Conservation (phyloP, 2,797 vertebrate species). For the Mormyrus hasselquistii region DNA sequence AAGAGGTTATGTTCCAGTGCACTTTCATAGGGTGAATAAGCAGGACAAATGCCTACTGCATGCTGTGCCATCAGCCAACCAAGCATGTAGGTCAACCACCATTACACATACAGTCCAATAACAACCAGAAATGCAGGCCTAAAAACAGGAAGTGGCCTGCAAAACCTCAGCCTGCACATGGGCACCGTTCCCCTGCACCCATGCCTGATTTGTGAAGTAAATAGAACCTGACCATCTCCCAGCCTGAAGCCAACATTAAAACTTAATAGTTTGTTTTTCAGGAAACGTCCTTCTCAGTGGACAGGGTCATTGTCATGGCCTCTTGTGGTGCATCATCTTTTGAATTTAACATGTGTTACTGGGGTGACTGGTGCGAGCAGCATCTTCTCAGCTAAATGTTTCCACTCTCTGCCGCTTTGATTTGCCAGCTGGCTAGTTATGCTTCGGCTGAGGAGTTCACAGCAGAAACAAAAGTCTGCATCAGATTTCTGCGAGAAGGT, state of each 20-base stretch:
- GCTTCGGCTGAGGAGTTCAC: background rate
- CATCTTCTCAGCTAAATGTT: background rate
- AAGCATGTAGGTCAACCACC: background rate
- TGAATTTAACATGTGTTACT: background rate
- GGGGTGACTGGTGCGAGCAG: background rate
- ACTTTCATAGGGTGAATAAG: background rate
- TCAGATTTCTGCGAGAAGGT: background rate
- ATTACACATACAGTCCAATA: background rate
- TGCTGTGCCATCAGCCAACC: background rate
- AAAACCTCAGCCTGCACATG: background rate
- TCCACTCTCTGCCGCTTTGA: background rate
- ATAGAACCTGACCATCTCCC: background rate
- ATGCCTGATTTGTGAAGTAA: background rate
- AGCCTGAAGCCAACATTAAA: background rate
- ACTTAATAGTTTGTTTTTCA: background rate
- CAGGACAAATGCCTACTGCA: background rate
- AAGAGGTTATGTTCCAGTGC: background rate
- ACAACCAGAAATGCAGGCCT: background rate
- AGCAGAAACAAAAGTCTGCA: background rate
- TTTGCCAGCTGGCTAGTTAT: background rate
- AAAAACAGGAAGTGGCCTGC: background rate
- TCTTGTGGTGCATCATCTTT: background rate
- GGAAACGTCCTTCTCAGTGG: background rate
- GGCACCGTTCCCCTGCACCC: background rate
- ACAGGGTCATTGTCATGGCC: background rate